Conservation (phyloP, 1,140 invertebrate species). For the Bradynema listronoti region DNA sequence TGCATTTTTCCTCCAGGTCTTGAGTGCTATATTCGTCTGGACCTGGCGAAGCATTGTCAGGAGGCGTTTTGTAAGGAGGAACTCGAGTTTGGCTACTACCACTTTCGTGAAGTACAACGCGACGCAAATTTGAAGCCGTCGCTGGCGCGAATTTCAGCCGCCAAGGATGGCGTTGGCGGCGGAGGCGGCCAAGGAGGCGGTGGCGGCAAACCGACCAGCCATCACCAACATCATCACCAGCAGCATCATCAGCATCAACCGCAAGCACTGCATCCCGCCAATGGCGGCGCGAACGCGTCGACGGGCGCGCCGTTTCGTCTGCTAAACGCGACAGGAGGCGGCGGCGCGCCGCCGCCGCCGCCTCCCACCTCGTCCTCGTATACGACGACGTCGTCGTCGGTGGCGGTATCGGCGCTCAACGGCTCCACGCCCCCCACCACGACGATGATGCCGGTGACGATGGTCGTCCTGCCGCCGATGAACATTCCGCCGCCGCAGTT, state of each 20-base stretch:
- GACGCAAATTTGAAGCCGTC: background rate
- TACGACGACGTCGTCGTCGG: background rate
- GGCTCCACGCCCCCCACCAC: no score
- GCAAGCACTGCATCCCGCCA: no score
- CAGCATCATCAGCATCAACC: no score
- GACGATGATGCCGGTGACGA: background rate
- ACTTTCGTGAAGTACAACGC: constrained; percentile 1
- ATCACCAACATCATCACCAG: background rate
- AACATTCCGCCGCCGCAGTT: no score
- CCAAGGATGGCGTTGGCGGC: background rate
- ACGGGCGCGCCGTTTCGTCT: no score
- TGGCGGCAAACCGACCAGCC: background rate
- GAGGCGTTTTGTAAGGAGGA: background rate
- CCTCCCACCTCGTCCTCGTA: background rate
- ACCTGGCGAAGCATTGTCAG: constrained; percentile 5
- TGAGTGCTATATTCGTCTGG: background rate
- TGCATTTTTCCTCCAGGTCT: background rate
- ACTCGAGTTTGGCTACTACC: constrained; percentile 1
- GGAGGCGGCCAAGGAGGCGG: background rate
- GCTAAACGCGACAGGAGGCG: background rate
- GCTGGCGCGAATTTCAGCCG: background rate
- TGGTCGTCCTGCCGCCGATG: background rate
- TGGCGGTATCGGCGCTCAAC: background rate
- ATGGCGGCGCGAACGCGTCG: no score
- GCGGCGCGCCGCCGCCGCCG: background rate